phyloP scores from a whole-genome alignment of 2,113 vertebrate genomes.

The Acrocephalus arundinaceus region DNA sequence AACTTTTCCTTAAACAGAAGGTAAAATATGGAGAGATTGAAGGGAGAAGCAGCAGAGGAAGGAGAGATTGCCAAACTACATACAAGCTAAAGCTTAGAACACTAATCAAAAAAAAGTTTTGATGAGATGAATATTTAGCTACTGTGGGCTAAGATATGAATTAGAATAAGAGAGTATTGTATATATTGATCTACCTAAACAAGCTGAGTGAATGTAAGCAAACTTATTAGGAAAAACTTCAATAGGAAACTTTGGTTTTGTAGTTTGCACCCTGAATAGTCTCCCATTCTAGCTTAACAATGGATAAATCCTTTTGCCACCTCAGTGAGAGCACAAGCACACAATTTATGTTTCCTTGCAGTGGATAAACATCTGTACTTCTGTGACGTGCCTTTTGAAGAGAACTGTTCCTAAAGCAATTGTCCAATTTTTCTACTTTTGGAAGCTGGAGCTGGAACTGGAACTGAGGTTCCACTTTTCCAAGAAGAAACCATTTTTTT shows the following conservation, averaged over 20 bases:
- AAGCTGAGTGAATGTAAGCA: background rate
- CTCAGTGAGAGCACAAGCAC: background rate
- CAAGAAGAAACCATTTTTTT: fast-evolving
- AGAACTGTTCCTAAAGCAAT: background rate
- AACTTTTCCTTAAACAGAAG: background rate
- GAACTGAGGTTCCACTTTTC: background rate
- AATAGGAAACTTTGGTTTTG: background rate
- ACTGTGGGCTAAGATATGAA: background rate
- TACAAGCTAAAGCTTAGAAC: background rate
- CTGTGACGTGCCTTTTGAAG: background rate
- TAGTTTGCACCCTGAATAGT: background rate
- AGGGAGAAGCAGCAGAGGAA: background rate
- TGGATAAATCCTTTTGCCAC: background rate
- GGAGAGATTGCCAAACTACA: background rate
- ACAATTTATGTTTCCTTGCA: background rate
- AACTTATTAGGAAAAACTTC: background rate
- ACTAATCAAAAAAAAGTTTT: background rate
- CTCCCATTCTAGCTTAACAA: background rate
- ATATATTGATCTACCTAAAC: background rate
- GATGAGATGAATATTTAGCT: background rate
- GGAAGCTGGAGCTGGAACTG: background rate
- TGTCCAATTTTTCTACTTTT: background rate
- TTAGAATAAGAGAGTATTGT: background rate
- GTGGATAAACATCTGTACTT: fast-evolving
- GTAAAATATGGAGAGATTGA: background rate